phyloP scores from a whole-genome alignment of 2,888 invertebrate species.

The Parochlus steinenii region DNA sequence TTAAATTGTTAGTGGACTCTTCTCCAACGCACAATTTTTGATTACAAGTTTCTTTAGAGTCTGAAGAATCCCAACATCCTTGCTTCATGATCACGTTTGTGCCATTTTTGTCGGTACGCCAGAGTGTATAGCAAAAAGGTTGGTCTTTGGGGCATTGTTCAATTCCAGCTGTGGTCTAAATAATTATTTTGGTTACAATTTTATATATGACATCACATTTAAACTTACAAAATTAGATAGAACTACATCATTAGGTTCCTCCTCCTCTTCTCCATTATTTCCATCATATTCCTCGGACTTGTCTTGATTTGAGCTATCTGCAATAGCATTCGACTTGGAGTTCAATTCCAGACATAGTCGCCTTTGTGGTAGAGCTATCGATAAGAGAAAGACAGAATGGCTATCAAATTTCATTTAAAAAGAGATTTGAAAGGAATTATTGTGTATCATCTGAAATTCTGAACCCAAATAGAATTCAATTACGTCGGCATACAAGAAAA shows the following conservation, averaged over 20 bases:
- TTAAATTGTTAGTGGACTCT: neutral
- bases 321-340: too few species aligned
- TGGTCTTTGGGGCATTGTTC: conserved; percentile 31
- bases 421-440: too few species aligned
- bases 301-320: too few species aligned
- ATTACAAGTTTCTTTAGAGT: conserved; percentile 21
- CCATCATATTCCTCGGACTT: conserved; percentile 1
- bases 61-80: conserved; percentile 29
- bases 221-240: neutral
- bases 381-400: too few species aligned
- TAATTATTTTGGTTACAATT: neutral
- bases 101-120: conserved; percentile 42
- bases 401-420: too few species aligned
- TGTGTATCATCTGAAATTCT: too few species aligned
- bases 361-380: too few species aligned
- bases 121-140: conserved; percentile 56
- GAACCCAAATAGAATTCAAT: too few species aligned
- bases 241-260: neutral
- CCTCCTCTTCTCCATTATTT: conserved; percentile 2
- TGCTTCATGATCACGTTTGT: conserved; percentile 51
- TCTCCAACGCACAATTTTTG: conserved; percentile 5
- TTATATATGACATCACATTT: too few species aligned
- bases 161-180: neutral
- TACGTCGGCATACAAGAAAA: too few species aligned
- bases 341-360: too few species aligned